phyloP scores from a whole-genome alignment of 2,888 invertebrate species.

The Drosophila leonis region DNA sequence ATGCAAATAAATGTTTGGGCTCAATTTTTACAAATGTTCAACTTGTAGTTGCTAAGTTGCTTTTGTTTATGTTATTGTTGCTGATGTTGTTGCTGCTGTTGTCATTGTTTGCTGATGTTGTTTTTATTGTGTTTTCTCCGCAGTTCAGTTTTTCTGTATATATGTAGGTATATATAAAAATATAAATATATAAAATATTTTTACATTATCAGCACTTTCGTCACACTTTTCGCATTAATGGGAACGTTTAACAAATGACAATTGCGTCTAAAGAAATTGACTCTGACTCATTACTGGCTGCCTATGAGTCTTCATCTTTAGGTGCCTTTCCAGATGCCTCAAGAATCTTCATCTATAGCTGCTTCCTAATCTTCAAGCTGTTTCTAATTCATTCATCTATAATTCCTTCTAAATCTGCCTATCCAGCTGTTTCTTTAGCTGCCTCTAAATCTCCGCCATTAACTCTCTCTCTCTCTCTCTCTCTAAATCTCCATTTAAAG shows the following conservation, averaged over 20 bases:
- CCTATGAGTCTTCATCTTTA: neutral
- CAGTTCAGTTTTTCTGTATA: constrained; percentile 31
- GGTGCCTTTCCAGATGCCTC: neutral
- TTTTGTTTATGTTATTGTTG: constrained; percentile 4
- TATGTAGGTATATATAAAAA: neutral
- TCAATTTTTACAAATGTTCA: constrained; percentile 15
- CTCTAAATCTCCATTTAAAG: neutral
- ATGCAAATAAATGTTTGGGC: neutral
- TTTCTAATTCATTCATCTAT: neutral
- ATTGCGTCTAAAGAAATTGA: constrained; percentile 16
- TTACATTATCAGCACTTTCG: constrained; percentile 64
- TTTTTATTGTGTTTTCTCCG: constrained; percentile 37
- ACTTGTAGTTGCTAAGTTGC: constrained; percentile 15
- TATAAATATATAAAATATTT: constrained; percentile 29
- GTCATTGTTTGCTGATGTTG: constrained; percentile 6
- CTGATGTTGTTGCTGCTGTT: constrained; percentile 6
- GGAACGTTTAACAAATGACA: constrained; percentile 65
- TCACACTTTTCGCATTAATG: constrained; percentile 71
- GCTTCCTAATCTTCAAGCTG: neutral
- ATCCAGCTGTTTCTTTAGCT: neutral
- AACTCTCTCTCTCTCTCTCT: too few relatives aligned
- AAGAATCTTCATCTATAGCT: neutral
- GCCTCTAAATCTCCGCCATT: neutral
- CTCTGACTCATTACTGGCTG: neutral
- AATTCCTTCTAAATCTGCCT: neutral